Base-by-base conservation (phyloP, 2,113 vertebrate genomes). In the Phoxinus phoxinus region DNA sequence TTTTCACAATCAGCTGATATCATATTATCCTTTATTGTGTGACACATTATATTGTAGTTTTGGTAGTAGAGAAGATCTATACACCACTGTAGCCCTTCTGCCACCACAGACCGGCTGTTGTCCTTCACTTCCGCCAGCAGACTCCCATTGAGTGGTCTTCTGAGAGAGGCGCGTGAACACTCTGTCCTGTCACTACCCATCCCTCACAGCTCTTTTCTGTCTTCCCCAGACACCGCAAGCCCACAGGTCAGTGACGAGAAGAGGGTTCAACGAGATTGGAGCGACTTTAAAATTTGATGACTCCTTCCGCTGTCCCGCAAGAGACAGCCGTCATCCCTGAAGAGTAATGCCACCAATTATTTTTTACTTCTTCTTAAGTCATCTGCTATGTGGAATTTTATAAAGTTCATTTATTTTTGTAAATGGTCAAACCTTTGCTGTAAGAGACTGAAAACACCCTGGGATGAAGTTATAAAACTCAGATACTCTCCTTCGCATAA, bases 241-340 rank as follows among this genome's bases (percentile, higher is more conserved):
- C 82, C 88, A 23, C 76, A 86, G 83, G 88, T 86, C 84, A 71
- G 58, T 51, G 89, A 92, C n/a, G 90, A 92, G 72, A 89, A 86
- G 84, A 88, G 78, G 67, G 73, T 65, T 85, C 85, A 84, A 25
- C 87, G 87, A 71, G 89, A 90, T 71, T 89, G 90, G 90, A 87
- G 87, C 46, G 87, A 90, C 85, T 90, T 89, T 84, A 91, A 91
- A 88, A 91, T 90, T 88, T 91, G 90, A 92, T 86, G 87, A 87
- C 81, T 86, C 63, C 82, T 71, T 44, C 83, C 79, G 84, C 88
- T 87, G 72, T 87, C 74, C 76, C 56, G 9, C 56, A 80, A 86
- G 83, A 86, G 61, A 53, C 84, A 86, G 85, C 85, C 79, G 77
- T 82, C 89, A 84, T 44, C 84, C 48, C 81, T 88, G 48, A 87